Evolutionary conservation across 2,888 invertebrate species (phyloP), one percentile per base, ranked within the genome.

Genomic region (Charanyca ferruginea): DNA sequence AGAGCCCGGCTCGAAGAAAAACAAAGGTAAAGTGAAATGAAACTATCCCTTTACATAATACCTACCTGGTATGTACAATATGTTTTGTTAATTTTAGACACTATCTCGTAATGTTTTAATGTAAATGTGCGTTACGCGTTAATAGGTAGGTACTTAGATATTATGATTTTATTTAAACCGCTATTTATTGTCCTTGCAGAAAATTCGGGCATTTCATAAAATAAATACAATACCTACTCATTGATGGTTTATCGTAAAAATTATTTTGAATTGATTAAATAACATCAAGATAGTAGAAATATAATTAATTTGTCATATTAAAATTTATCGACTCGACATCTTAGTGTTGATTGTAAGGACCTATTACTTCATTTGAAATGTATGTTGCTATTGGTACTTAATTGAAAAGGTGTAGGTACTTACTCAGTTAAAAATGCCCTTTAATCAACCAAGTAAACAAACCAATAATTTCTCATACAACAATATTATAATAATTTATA

Each of bases 41-140:
- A 79, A 67, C 51, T 72, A 69, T 81, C 57, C 71, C 60, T 66
- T 68, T 61, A 38, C 38, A 3, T 38, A 38, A 1, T 38, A 38
- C 13, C 4, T 32, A 32, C 32, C 32, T 32, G n/a, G n/a, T n/a
- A n/a, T n/a, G n/a, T n/a, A 38, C 4, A 16, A 65, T 55, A 66
- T 51, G 65, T 69, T 76, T 66, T 69, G 65, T 76, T 81, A 72
- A 75, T 74, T 74, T 81, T 62, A 71, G 48, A 60, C 48, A 54
- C 20, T 52, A 9, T 55, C 23, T 25, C 45, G 32, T 61, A 57
- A 8, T 47, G 52, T 55, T 66, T 52, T 25, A 64, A 68, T 69
- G 35, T 53, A 25, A 54, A 60, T 7, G n/a, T 61, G 48, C 57
- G 47, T 53, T 61, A 58, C 23, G 23, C 23, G 42, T 55, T 51